Percentiles rank a stretch among this genome's conserved stretches.
Conservation (phyloP, 2,113 vertebrate genomes). For the Nannobrachium achirus region DNA sequence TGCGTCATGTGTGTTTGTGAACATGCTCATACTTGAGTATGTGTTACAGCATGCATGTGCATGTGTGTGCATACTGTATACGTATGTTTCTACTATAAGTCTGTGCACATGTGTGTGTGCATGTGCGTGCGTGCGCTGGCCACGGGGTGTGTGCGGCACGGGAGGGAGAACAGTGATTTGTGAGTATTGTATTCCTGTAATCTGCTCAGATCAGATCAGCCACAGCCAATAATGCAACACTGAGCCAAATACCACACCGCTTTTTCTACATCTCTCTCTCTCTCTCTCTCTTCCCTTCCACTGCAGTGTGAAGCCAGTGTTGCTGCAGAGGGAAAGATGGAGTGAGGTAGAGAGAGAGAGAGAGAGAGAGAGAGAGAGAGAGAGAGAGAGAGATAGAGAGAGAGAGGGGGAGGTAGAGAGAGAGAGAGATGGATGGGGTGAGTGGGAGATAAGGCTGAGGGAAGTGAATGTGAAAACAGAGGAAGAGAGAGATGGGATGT, state of each 20-base stretch:
- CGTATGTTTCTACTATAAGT: too few relatives aligned
- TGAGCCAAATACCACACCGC: slow-evolving; percentile 73
- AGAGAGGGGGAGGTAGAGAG: slow-evolving; percentile 51
- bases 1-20: too few relatives aligned
- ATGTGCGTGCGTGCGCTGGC: slow-evolving; percentile 32
- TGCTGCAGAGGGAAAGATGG: slow-evolving; percentile 74
- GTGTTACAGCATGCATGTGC: too few relatives aligned
- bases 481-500: slow-evolving; percentile 46
- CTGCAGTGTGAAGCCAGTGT: slow-evolving; percentile 70
- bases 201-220: slow-evolving; percentile 80
- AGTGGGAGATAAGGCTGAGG: slow-evolving; percentile 54
- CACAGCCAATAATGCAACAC: slow-evolving; percentile 77
- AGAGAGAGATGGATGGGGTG: slow-evolving; percentile 56
- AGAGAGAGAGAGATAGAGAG: slow-evolving; percentile 29
- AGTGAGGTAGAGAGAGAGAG: slow-evolving; percentile 26
- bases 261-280: slow-evolving; percentile 50
- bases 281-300: slow-evolving; percentile 32
- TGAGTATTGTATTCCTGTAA: slow-evolving; percentile 79
- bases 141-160: slow-evolving; percentile 50
- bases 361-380: slow-evolving; percentile 13
- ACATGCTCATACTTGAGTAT: too few relatives aligned
- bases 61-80: not conserved
- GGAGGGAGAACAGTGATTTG: slow-evolving; percentile 68
- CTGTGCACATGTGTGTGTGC: slow-evolving; percentile 24
- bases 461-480: slow-evolving; percentile 44